Evolutionary conservation across 2,797 vertebrate species (phyloP), one percentile per base, ranked within the genome.

Genomic region (Lemur catta): DNA sequence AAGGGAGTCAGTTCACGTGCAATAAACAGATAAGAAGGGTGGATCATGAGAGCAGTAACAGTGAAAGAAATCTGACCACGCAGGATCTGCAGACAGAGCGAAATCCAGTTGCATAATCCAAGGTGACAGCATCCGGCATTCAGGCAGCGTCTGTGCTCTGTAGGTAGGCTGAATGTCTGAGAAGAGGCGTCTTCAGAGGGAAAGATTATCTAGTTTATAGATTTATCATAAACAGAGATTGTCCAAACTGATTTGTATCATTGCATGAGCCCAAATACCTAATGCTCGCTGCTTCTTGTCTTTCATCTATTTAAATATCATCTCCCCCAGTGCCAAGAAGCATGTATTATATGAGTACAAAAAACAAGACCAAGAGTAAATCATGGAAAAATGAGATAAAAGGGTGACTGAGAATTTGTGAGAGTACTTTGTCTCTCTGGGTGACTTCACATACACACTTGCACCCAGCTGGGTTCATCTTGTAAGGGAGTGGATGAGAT

Each of bases 191-290:
- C 76, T 92, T 81, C 71, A 85, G 72, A n/a, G 1, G 14, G 59
- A 67, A 43, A 38, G n/a, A 85, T 55, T 69, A 76, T 22, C 57
- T 71, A 28, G 86, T 76, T 92, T 55, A 48, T 17, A 92, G 93
- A 95, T 93, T 95, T 84, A 97, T 90, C 69, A 7, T 91, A 96
- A 97, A 92, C 63, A 97, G 84, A 96, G 89, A 75, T 76, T 79
- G 65, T 87, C 63, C 61, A 93, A 96, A 71, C 57, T 96, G 93
- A 94, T 93, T 88, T 18, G 1, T 90, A 48, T 74, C 82, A 90
- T 17, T 33, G 3, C 33, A 33, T 55, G 52, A 78, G 24, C 24
- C 69, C 26, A 57, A 71, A 87, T 0, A 4, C 76, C 65, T 48
- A 79, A 46, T 30, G 35, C 20, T 65, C 6, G 30, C 35, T 93